Evolutionary conservation across 2,888 invertebrate genomes (phyloP).

Genomic region (Drosophila affinis): DNA sequence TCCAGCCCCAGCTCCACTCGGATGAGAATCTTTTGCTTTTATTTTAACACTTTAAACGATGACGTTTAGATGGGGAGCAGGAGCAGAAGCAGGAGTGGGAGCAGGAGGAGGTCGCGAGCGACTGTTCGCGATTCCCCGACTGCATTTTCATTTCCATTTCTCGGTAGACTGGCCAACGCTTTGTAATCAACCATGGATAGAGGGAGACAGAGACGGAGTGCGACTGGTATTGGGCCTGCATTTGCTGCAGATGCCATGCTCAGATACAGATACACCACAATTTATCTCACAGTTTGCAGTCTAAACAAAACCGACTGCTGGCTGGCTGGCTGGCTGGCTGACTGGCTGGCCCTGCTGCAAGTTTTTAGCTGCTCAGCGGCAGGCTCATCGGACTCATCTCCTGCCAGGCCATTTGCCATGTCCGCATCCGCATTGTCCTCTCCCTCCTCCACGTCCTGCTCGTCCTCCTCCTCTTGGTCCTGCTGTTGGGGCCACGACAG

Average conservation of each 20-base stretch:
- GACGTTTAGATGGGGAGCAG: slow-evolving; percentile 54
- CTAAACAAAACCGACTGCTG: slow-evolving; percentile 78
- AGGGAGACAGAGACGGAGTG: slow-evolving; percentile 21
- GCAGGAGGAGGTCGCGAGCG: slow-evolving; percentile 13
- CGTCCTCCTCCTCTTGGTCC: not conserved
- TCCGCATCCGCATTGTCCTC: slow-evolving; percentile 69
- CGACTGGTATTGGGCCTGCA: slow-evolving; percentile 4
- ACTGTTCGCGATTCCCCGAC: slow-evolving; percentile 16
- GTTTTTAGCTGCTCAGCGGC: slow-evolving; percentile 55
- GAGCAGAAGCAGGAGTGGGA: not conserved
- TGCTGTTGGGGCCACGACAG: slow-evolving; percentile 50
- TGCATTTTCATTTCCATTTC: slow-evolving; percentile 81
- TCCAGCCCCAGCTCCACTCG: not conserved
- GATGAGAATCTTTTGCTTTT: slow-evolving; percentile 56
- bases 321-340: too few species aligned
- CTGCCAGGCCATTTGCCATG: slow-evolving; percentile 72
- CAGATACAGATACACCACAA: slow-evolving; percentile 75
- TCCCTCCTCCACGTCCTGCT: too few species aligned
- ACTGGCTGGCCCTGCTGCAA: slow-evolving; percentile 41
- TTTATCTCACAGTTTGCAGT: slow-evolving; percentile 79
- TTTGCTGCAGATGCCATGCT: slow-evolving; percentile 60
- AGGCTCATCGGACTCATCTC: slow-evolving; percentile 76
- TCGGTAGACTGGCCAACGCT: slow-evolving; percentile 65
- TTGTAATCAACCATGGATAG: slow-evolving; percentile 68
- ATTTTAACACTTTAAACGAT: slow-evolving; percentile 78